Evolutionary conservation across 1,140 invertebrate species (phyloP).

Genomic region (Scaptomyza pallida): DNA sequence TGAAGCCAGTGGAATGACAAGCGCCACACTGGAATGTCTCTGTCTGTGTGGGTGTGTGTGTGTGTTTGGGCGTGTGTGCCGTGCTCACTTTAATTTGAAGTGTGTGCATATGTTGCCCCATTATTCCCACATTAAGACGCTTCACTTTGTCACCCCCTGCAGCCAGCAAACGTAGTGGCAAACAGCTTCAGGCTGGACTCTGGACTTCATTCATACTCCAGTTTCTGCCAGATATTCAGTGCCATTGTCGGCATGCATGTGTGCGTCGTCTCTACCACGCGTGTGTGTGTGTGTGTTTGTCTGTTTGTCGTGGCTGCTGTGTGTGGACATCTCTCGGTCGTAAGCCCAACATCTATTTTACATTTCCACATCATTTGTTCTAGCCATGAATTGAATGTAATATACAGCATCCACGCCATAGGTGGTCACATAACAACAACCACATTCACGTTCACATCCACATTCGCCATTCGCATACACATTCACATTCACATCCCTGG

Average conservation of each 20-base stretch:
- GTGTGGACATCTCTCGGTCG: conserved; percentile 30
- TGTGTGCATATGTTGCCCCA: conserved; percentile 66
- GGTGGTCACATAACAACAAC: conserved; percentile 38
- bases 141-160: conserved; percentile 31
- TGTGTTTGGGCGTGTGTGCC: background rate
- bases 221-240: background rate
- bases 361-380: conserved; percentile 83
- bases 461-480: background rate
- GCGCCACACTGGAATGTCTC: background rate
- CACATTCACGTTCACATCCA: conserved; percentile 10
- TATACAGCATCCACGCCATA: conserved; percentile 60
- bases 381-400: conserved; percentile 82
- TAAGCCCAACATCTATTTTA: conserved; percentile 78
- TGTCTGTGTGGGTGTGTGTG: conserved; percentile 5
- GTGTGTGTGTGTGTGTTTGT: too few species aligned
- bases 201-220: conserved; percentile 10
- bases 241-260: conserved; percentile 35
- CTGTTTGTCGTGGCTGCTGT: conserved; percentile 36
- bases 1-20: conserved; percentile 14
- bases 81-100: conserved; percentile 71
- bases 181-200: background rate
- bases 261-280: conserved; percentile 33
- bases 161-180: too few species aligned
- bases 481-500: conserved; percentile 8
- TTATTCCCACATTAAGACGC: conserved; percentile 68